Conservation (phyloP, 92 coral and sea anemone genomes). For the Paramuricea clavata region DNA sequence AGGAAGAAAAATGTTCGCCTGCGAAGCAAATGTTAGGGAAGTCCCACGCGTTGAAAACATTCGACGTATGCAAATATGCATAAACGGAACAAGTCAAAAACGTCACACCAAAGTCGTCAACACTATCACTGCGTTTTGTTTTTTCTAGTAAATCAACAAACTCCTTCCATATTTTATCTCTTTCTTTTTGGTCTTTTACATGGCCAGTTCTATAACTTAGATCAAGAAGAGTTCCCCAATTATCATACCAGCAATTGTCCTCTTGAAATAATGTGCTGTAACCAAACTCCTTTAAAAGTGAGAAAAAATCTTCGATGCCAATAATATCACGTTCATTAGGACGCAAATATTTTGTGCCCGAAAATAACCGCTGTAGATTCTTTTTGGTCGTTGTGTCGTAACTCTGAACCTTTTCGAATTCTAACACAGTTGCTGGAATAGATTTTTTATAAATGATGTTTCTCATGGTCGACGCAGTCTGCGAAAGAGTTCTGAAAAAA, state of each 20-base stretch:
- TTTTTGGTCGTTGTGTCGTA: neutral
- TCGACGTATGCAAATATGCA: constrained; percentile 64
- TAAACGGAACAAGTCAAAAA: constrained; percentile 78
- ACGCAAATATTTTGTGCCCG: constrained; percentile 1
- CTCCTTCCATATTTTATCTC: constrained; percentile 10
- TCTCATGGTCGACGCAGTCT: constrained; percentile 11
- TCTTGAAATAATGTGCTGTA: constrained; percentile 37
- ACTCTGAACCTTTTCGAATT: constrained; percentile 31
- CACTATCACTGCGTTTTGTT: constrained; percentile 32
- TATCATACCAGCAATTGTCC: constrained; percentile 37
- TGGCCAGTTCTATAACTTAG: constrained; percentile 55
- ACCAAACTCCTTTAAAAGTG: constrained; percentile 9
- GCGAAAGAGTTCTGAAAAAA: constrained; percentile 22
- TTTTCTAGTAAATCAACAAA: constrained; percentile 43
- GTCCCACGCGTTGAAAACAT: constrained; percentile 67
- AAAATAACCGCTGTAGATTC: constrained; percentile 17
- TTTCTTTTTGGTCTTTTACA: neutral
- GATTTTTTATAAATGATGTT: constrained; percentile 14
- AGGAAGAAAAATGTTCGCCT: constrained; percentile 79
- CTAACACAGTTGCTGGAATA: constrained; percentile 38
- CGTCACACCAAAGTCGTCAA: constrained; percentile 82
- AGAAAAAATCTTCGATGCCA: constrained; percentile 28
- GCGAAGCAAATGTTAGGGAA: constrained; percentile 68
- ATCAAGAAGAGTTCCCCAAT: constrained; percentile 29
- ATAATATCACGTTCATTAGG: neutral